Conservation (phyloP, 2,113 vertebrate species). For the Arenaria interpres region DNA sequence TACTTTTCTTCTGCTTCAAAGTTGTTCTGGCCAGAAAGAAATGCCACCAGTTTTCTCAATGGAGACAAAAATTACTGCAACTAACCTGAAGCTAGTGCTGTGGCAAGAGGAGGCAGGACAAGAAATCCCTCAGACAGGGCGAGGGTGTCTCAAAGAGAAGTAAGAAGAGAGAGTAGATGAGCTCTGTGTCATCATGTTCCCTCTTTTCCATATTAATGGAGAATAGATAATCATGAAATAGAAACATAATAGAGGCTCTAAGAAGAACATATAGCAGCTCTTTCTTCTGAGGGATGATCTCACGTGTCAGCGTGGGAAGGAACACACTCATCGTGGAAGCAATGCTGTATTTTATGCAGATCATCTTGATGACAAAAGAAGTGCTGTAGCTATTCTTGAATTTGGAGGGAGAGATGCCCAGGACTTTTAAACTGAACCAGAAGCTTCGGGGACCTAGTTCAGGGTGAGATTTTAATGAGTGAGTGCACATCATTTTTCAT, state of each 20-base stretch:
- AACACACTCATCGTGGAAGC: neutral
- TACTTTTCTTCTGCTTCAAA: neutral
- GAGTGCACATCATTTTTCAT: neutral
- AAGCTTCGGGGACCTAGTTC: neutral
- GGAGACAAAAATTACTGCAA: neutral
- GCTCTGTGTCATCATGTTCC: neutral
- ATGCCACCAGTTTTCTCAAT: neutral
- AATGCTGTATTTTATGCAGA: neutral
- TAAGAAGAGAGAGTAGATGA: neutral
- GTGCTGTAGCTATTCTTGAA: neutral
- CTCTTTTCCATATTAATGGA: neutral
- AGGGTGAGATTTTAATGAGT: neutral
- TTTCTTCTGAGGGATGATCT: neutral
- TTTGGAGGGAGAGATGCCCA: neutral
- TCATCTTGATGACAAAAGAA: neutral
- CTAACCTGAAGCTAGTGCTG: neutral
- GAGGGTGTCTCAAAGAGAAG: neutral
- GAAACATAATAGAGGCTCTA: neutral
- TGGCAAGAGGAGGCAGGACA: neutral
- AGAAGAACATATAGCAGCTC: neutral
- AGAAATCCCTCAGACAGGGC: neutral
- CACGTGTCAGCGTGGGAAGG: fast-evolving
- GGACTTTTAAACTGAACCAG: neutral
- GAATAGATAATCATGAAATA: neutral
- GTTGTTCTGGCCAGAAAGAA: neutral